Percentiles rank a stretch among this genome's conserved stretches.
Conservation (phyloP, 64 coral and sea anemone genomes). For the Porites australiensis region DNA sequence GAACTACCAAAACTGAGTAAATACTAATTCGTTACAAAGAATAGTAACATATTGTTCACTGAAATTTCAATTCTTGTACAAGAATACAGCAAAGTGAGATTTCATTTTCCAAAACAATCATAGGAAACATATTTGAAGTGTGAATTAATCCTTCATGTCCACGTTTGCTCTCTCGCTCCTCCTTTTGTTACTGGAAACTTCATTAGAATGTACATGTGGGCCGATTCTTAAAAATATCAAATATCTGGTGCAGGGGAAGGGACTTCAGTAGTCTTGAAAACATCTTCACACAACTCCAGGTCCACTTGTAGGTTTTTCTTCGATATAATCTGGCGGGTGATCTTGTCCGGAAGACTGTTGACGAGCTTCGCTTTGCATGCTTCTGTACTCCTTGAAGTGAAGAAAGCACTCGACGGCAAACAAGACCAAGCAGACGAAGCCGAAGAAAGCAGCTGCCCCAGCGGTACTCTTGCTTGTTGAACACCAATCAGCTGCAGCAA, state of each 20-base stretch:
- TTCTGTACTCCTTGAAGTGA: conserved; percentile 63
- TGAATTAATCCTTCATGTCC: no score
- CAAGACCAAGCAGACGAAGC: conserved; percentile 65
- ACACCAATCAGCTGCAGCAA: background rate
- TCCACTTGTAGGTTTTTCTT: background rate
- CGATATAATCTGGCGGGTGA: conserved; percentile 33
- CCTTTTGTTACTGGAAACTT: no score
- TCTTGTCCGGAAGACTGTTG: conserved; percentile 57
- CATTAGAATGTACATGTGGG: no score
- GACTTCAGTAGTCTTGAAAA: background rate
- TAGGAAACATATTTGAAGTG: no score
- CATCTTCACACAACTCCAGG: background rate
- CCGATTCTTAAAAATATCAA: background rate
- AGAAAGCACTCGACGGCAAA: conserved; percentile 77
- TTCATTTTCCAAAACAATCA: no score
- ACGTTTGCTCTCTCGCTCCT: no score
- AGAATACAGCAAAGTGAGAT: no score
- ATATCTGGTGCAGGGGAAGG: background rate
- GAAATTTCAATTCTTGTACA: no score
- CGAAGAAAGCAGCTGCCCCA: conserved; percentile 72
- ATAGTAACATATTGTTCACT: no score
- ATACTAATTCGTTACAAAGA: no score
- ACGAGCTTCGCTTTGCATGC: conserved; percentile 65
- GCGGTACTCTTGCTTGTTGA: conserved; percentile 8
- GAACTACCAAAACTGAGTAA: no score